Conservation (phyloP, 2,888 invertebrate species). For the Dusona sp. region DNA sequence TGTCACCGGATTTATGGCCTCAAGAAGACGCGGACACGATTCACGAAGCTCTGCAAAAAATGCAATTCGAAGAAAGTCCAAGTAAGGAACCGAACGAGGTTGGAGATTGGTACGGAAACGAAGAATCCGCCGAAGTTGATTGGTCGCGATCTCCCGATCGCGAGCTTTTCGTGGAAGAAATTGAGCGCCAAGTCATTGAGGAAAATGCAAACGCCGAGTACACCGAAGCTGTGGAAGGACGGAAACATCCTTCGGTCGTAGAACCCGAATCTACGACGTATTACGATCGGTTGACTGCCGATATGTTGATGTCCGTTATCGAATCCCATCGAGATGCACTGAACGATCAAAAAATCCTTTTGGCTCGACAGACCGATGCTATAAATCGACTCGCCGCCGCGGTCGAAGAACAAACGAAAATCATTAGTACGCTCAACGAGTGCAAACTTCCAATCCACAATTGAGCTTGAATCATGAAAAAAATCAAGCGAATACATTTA, state of each 20-base stretch:
- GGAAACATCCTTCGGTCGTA: conserved; percentile 2
- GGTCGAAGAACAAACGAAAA: conserved; percentile 59
- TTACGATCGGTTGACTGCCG: conserved; percentile 32
- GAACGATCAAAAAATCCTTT: conserved; percentile 49
- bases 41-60: conserved; percentile 2
- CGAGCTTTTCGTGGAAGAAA: background rate
- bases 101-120: conserved; percentile 11
- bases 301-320: conserved; percentile 43
- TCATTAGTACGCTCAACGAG: conserved; percentile 45
- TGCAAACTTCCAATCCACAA: background rate
- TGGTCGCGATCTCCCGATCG: background rate
- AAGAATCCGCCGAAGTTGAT: conserved; percentile 13
- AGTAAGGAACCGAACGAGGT: background rate
- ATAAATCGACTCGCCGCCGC: conserved; percentile 59
- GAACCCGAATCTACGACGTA: conserved; percentile 19
- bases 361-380: conserved; percentile 53
- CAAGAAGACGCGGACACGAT: conserved; percentile 3
- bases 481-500: background rate
- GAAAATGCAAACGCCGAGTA: conserved; percentile 6
- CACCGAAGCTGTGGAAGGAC: background rate
- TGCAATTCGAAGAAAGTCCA: background rate
- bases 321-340: conserved; percentile 58
- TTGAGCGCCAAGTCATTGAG: background rate
- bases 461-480: background rate
- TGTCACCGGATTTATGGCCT: conserved; percentile 34